Conservation (phyloP, 2,797 vertebrate genomes). For the Arnoldichthys spilopterus region DNA sequence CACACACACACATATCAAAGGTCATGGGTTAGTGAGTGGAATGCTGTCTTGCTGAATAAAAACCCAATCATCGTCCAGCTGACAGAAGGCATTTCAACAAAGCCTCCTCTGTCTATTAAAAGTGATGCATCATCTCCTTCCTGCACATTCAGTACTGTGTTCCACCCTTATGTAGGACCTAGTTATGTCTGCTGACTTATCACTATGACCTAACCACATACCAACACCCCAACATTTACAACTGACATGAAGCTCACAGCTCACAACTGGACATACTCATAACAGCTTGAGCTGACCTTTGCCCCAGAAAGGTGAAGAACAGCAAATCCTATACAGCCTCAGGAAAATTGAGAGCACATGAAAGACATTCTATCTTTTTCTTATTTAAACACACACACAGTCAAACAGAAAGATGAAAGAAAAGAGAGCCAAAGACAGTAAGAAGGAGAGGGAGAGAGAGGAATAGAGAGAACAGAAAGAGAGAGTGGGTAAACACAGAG, state of each 20-base stretch:
- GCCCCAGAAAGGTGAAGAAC: slow-evolving; percentile 21
- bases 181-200: not conserved
- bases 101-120: slow-evolving; percentile 54
- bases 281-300: slow-evolving; percentile 16
- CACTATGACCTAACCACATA: not conserved
- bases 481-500: too few relatives aligned
- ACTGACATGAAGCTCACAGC: not conserved
- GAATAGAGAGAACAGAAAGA: not conserved
- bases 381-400: slow-evolving; percentile 1
- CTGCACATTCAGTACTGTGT: not conserved
- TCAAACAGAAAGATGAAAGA: not conserved
- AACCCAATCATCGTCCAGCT: slow-evolving; percentile 65
- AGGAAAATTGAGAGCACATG: not conserved
- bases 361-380: slow-evolving; percentile 1
- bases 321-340: slow-evolving; percentile 28
- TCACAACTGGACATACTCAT: slow-evolving; percentile 6
- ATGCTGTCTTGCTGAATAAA: slow-evolving; percentile 72
- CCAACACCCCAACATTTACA: not conserved
- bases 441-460: slow-evolving; percentile 23
- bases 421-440: not conserved
- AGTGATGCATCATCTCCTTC: slow-evolving; percentile 32
- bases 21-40: slow-evolving; percentile 72
- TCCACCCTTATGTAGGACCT: not conserved
- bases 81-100: slow-evolving; percentile 50
- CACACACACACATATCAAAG: slow-evolving; percentile 47